Conservation (phyloP, 2,113 vertebrate species). For the Lamprologus callipterus region DNA sequence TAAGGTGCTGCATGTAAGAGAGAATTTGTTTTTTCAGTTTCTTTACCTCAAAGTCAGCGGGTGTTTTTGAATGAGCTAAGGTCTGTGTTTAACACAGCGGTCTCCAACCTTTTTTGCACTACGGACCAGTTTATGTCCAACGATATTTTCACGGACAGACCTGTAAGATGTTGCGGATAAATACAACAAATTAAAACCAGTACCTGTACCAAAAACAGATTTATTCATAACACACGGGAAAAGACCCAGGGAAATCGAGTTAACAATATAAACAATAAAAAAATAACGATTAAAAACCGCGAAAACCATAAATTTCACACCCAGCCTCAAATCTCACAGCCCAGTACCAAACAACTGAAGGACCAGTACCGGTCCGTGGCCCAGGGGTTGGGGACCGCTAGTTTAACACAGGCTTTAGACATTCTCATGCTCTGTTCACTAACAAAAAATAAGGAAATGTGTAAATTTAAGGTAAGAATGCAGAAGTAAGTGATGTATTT, state of each 20-base stretch:
- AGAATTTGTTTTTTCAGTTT: fast-evolving
- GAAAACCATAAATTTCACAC: background rate
- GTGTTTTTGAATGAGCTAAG: background rate
- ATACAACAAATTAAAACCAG: background rate
- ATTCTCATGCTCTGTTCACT: background rate
- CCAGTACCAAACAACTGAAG: background rate
- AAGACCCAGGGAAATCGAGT: background rate
- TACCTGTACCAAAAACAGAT: background rate
- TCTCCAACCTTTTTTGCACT: background rate
- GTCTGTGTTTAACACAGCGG: background rate
- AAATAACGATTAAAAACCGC: background rate
- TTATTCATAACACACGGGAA: background rate
- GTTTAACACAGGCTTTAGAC: background rate
- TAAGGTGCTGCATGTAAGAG: background rate
- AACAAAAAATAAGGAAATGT: background rate
- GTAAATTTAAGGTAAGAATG: background rate
- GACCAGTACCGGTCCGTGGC: background rate
- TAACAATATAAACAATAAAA: background rate
- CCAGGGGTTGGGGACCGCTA: background rate
- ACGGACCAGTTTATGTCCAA: background rate
- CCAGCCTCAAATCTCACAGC: background rate
- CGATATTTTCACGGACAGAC: background rate
- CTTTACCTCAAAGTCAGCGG: background rate
- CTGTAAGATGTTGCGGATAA: background rate
- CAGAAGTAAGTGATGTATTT: background rate